phyloP scores from a whole-genome alignment of 2,113 vertebrate genomes.

The Caretta caretta region DNA sequence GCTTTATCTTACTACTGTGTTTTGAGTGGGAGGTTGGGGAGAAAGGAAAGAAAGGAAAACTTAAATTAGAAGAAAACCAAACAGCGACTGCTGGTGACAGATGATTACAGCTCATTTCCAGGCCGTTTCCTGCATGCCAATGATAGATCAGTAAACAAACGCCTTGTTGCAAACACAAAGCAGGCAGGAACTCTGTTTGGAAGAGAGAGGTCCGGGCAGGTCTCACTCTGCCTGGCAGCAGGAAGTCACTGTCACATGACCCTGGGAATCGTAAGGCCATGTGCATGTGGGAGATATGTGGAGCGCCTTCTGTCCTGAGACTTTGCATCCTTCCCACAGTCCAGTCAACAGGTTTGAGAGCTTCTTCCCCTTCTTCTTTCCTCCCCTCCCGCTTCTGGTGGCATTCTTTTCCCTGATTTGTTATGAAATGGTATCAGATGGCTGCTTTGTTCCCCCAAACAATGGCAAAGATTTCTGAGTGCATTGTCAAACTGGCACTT shows the following conservation, averaged over 20 bases:
- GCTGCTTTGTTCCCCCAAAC: conserved; percentile 54
- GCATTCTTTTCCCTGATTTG: conserved; percentile 53
- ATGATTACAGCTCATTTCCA: conserved; percentile 78
- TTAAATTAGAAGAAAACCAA: conserved; percentile 74
- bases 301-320: conserved; percentile 55
- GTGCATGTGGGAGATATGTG: not conserved
- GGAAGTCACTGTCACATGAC: conserved; percentile 70
- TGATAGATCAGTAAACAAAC: conserved; percentile 78
- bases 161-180: conserved; percentile 69
- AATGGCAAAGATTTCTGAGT: conserved; percentile 34
- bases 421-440: conserved; percentile 22
- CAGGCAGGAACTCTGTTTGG: conserved; percentile 72
- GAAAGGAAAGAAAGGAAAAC: conserved; percentile 43
- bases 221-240: conserved; percentile 58
- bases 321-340: conserved; percentile 63
- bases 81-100: conserved; percentile 70
- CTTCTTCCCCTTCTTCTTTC: conserved; percentile 27
- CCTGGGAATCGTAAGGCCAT: conserved; percentile 69
- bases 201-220: conserved; percentile 69
- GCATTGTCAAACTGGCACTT: not conserved
- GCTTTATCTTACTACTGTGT: not conserved
- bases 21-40: conserved; percentile 38
- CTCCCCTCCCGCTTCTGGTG: not conserved
- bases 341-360: conserved; percentile 24
- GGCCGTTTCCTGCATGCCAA: conserved; percentile 77